Conservation (phyloP, 2,888 invertebrate genomes). For the Mythimna albipuncta region DNA sequence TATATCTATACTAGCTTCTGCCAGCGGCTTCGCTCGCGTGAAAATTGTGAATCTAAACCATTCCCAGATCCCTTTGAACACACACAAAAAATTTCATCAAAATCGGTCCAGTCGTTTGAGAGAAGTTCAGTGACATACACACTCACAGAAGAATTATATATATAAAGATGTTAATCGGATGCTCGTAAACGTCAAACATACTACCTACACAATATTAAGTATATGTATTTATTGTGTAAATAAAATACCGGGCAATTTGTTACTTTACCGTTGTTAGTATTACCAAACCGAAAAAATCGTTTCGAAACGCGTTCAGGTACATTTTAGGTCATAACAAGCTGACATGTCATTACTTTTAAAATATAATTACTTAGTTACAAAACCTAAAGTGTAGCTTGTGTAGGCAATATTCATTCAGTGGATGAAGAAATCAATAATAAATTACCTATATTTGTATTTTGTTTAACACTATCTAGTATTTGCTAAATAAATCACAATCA, state of each 20-base stretch:
- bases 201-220: background rate
- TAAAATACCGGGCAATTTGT: conserved; percentile 11
- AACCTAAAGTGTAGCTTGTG: conserved; percentile 21
- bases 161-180: background rate
- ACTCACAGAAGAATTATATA: too few species aligned
- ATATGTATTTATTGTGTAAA: conserved; percentile 16
- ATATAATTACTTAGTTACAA: conserved; percentile 37
- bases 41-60: too few species aligned
- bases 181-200: background rate
- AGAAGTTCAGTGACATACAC: too few species aligned
- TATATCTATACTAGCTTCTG: background rate
- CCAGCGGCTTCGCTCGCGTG: too few species aligned
- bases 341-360: conserved; percentile 46
- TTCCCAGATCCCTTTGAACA: too few species aligned
- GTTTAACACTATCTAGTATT: too few species aligned
- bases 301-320: conserved; percentile 49
- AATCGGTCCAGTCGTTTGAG: too few species aligned
- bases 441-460: background rate
- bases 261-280: conserved; percentile 14
- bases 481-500: background rate
- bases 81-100: too few species aligned
- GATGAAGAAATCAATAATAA: conserved; percentile 18
- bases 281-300: conserved; percentile 33
- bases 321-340: conserved; percentile 43
- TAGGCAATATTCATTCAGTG: conserved; percentile 12